phyloP scores from a whole-genome alignment of 2,797 vertebrate species.

The Salarias fasciatus region DNA sequence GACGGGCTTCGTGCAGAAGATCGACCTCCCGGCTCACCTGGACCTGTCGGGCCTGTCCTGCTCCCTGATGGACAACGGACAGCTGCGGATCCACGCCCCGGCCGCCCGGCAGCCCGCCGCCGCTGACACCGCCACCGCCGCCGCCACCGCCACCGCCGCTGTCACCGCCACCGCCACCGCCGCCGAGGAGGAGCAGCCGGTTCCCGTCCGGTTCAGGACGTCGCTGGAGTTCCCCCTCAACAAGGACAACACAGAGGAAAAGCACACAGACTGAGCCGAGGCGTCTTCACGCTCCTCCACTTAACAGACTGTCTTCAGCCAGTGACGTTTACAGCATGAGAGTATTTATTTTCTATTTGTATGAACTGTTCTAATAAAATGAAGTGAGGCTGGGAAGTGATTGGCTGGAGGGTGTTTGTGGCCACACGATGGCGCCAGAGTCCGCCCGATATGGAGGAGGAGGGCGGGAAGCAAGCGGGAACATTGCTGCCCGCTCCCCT shows the following conservation, averaged over 20 bases:
- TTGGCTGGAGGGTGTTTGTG: not conserved
- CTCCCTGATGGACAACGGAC: constrained; percentile 75
- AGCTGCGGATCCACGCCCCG: constrained; percentile 75
- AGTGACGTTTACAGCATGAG: constrained; percentile 38
- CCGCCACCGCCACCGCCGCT: constrained; percentile 58
- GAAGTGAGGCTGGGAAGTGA: constrained; percentile 28
- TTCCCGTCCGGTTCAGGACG: constrained; percentile 71
- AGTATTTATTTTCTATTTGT: constrained; percentile 58
- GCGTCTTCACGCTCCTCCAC: constrained; percentile 20
- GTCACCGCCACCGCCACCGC: constrained; percentile 48
- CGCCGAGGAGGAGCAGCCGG: constrained; percentile 39
- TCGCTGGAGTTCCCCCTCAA: constrained; percentile 77
- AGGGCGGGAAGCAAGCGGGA: not conserved
- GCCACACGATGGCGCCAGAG: constrained; percentile 59
- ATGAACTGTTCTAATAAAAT: constrained; percentile 30
- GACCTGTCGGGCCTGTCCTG: constrained; percentile 76
- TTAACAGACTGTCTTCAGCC: constrained; percentile 26
- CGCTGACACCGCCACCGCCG: too few relatives aligned
- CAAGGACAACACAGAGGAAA: constrained; percentile 48
- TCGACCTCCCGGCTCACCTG: constrained; percentile 74
- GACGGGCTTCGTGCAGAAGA: constrained; percentile 67
- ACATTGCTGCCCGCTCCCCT: not conserved
- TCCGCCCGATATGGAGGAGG: not conserved
- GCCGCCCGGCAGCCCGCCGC: constrained; percentile 42
- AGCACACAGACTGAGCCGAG: constrained; percentile 39